Base-by-base conservation (phyloP, 2,888 invertebrate species). In the Tubiluchus corallicola region DNA sequence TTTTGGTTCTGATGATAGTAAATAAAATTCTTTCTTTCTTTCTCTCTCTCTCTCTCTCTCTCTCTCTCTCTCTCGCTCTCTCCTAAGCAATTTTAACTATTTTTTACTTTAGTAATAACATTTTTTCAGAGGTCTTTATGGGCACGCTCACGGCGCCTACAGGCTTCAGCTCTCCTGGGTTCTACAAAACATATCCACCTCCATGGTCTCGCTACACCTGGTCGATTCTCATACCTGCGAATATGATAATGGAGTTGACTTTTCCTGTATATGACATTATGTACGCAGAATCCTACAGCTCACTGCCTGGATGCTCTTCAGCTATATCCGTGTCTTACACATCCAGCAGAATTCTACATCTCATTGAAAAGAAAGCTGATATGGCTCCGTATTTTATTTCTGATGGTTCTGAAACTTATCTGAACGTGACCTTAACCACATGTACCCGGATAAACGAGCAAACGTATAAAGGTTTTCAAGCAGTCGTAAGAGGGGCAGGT, bases 191-290 rank as follows among this genome's bases (percentile, higher is more conserved):
- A 29, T 55, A 55, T 43, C 55, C 55, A 13, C 49, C 51, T 2
- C 51, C 55, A 0, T 55, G 54, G 42, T 50, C 50, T 40, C 43
- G 50, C 2, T 55, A 50, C 41, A 51, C 52, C 17, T 55, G 55
- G 55, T 42, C 47, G n/a, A 47, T 55, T 9, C 44, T 43, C 17
- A 54, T 55, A 19, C 46, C 46, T 4, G 47, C 45, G 17, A 49
- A 48, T 15, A 49, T 52, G 29, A 48, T 50, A 2, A 49, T 52
- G 41, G 55, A 55, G 41, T n/a, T 55, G 37, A 52, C 52, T n/a
- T 55, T 55, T 44, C 54, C 55, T 2, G 51, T 53, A 4, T 55
- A 55, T 43, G 52, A 55, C 38, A 50, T 55, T 4, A 45, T 55
- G 3, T 51, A 55, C 39, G 52, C 46, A 17, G 54, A 53, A 1